Evolutionary conservation across 1,140 invertebrate genomes (phyloP), one percentile per base, ranked within the genome.

Genomic region (Heliconius hewitsoni): DNA sequence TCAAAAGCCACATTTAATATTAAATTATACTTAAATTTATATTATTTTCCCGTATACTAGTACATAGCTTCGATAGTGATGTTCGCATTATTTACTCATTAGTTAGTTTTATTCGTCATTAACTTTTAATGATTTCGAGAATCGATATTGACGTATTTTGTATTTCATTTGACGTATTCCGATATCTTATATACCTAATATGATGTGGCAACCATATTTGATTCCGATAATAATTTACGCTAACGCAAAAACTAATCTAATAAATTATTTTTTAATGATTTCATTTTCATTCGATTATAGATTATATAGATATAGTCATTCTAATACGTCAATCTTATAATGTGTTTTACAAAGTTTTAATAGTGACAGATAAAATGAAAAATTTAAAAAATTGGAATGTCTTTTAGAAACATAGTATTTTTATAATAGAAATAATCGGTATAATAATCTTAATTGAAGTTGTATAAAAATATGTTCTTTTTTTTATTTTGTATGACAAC

Each of bases 91-190:
- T 13, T 30, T 66, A 66, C 2, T 66, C 60, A 66, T 66, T 66
- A 66, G 23, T 66, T 30, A 66, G n/a, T 30, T 27, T 66, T 66
- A 66, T 66, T 66, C 60, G 11, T 66, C 27, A 66, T 66, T 66
- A 66, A 66, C 23, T 66, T 66, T 66, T 66, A 66, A 66, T 66
- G 60, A 66, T 66, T 66, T 66, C 11, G 19, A 66, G 60, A 66
- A 66, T 66, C 60, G 23, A 66, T 66, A 66, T 16, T 66, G 60
- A 66, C 60, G 60, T n/a, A 66, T 9, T 66, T 66, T 23, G 60
- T 66, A 66, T 66, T 27, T 3, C 27, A 66, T 66, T 66, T 66
- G 60, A 66, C 60, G 60, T 6, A 30, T 66, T 13, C 27, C 60
- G 27, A 66, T 66, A 66, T 66, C 60, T 27, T 27, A 16, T 66